A percentile compares a stretch with the other conserved stretches of the same genome.
phyloP scores from a whole-genome alignment of 1,140 invertebrate species.

The Trichonephila inaurata region DNA sequence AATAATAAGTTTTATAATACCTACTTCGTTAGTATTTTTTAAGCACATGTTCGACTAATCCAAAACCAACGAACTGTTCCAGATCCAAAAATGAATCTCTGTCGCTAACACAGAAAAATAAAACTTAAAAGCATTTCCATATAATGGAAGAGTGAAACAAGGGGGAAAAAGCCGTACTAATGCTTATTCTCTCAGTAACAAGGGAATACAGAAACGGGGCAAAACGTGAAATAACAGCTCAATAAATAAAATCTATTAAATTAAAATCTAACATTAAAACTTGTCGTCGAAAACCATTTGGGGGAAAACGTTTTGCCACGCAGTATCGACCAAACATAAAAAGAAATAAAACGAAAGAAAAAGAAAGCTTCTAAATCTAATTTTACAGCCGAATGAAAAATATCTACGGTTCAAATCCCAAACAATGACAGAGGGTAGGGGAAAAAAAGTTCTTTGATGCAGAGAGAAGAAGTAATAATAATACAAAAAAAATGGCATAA shows the following conservation, averaged over 20 bases:
- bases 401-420: constrained; percentile 52
- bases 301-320: background rate
- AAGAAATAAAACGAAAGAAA: background rate
- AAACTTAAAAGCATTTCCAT: too few relatives aligned
- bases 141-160: too few relatives aligned
- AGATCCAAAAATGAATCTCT: too few relatives aligned
- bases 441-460: background rate
- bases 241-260: constrained; percentile 10
- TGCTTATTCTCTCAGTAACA: too few relatives aligned
- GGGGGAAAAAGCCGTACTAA: too few relatives aligned
- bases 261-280: constrained; percentile 4
- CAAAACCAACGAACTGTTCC: too few relatives aligned
- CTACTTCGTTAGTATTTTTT: too few relatives aligned
- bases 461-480: background rate
- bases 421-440: background rate
- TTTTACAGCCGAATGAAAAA: constrained; percentile 61
- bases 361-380: constrained; percentile 33
- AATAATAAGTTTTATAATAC: too few relatives aligned
- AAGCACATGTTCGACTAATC: too few relatives aligned
- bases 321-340: background rate
- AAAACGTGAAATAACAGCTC: background rate
- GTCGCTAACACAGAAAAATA: too few relatives aligned
- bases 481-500: constrained; percentile 39
- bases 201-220: too few relatives aligned
- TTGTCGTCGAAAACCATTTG: background rate